These are phyloP conservation scores for Batillaria attramentaria DNA, from an alignment of 1,140 invertebrate species.

Conservation along the genomic window DNA sequence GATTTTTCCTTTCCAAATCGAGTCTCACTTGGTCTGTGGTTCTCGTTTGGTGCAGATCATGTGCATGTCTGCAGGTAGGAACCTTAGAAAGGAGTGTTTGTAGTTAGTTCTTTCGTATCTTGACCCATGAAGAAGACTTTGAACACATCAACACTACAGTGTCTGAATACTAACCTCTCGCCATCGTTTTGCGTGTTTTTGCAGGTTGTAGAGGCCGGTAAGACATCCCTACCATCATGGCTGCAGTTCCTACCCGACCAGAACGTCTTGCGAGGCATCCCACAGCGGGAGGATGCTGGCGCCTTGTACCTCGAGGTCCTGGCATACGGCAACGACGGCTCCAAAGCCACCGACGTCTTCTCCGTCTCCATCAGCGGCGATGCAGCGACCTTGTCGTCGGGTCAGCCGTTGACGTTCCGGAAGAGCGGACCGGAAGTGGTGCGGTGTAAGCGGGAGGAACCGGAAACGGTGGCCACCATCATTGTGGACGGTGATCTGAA, in stretches of 20 bases:
- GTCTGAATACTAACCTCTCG: too few relatives aligned
- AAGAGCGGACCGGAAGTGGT: slow-evolving; percentile 49
- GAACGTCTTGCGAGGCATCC: slow-evolving; percentile 75
- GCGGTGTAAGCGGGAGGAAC: slow-evolving; percentile 60
- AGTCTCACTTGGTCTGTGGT: too few relatives aligned
- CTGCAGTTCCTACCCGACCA: slow-evolving; percentile 67
- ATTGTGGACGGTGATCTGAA: slow-evolving; percentile 66
- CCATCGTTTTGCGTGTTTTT: slow-evolving; percentile 48
- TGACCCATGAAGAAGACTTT: too few relatives aligned
- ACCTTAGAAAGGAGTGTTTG: too few relatives aligned
- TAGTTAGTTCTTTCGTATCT: too few relatives aligned
- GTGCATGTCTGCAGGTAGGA: too few relatives aligned
- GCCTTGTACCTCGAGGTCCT: slow-evolving; percentile 76
- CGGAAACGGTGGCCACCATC: slow-evolving; percentile 67
- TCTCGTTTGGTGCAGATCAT: too few relatives aligned
- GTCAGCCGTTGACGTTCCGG: slow-evolving; percentile 32
- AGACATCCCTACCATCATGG: slow-evolving; percentile 69
- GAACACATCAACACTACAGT: too few relatives aligned
- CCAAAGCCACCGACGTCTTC: slow-evolving; percentile 57
- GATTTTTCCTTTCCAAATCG: too few relatives aligned
- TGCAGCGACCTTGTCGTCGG: slow-evolving; percentile 39
- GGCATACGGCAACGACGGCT: slow-evolving; percentile 47
- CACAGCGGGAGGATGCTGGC: slow-evolving; percentile 75
- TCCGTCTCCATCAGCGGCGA: slow-evolving; percentile 56
- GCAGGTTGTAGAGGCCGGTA: slow-evolving; percentile 70